A percentile compares a stretch with the other conserved stretches of the same genome.
phyloP scores from a whole-genome alignment of 1,140 invertebrate genomes.

The Formica exsecta region DNA sequence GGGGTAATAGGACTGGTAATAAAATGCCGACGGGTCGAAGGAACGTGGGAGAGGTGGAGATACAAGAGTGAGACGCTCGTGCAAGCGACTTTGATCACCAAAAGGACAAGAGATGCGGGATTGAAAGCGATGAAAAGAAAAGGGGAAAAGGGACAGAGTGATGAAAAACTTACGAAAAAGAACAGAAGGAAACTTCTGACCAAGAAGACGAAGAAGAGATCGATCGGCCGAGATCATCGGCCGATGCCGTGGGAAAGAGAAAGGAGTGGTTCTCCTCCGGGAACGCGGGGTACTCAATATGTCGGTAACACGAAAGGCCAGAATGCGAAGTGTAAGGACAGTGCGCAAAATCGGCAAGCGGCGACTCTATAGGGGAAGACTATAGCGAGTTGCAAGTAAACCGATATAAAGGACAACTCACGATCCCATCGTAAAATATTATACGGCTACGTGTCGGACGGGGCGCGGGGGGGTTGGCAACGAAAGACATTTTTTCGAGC shows the following conservation, averaged over 20 bases:
- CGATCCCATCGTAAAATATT: constrained; percentile 81
- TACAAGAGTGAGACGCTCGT: constrained; percentile 63
- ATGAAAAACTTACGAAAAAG: background rate
- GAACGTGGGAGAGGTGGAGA: constrained; percentile 49
- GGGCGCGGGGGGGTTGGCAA: background rate
- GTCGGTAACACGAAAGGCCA: background rate
- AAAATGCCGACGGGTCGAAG: constrained; percentile 71
- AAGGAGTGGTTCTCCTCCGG: background rate
- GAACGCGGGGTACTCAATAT: background rate
- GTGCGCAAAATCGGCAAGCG: background rate
- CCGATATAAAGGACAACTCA: constrained; percentile 80
- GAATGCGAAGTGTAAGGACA: background rate
- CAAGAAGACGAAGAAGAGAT: background rate
- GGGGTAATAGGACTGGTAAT: constrained; percentile 77
- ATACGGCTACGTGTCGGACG: constrained; percentile 62
- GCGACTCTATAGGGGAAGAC: constrained; percentile 3
- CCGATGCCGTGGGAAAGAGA: constrained; percentile 23
- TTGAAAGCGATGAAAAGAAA: background rate
- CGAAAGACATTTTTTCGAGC: constrained; percentile 50
- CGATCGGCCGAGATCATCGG: background rate
- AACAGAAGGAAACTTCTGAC: constrained; percentile 13
- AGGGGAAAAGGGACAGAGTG: background rate
- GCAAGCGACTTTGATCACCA: constrained; percentile 62
- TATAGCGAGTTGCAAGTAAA: constrained; percentile 75
- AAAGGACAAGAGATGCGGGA: constrained; percentile 13